A percentile compares a stretch with the other conserved stretches of the same genome.
phyloP scores from a whole-genome alignment of 2,888 invertebrate species.

The Tolmerus cingulatus region DNA sequence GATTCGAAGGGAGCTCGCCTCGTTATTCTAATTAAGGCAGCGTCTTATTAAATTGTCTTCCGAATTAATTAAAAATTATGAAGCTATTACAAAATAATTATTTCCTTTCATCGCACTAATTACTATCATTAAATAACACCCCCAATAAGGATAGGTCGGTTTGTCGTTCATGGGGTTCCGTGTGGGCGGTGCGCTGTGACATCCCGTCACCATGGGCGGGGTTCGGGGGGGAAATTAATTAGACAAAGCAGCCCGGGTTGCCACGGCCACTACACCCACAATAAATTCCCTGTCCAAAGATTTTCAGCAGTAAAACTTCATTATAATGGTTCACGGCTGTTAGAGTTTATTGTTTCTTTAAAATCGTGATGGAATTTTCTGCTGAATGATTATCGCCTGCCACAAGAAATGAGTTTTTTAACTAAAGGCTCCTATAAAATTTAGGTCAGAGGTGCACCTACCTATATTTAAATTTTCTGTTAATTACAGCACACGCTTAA shows the following conservation, averaged over 20 bases:
- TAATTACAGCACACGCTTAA: not conserved
- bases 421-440: not conserved
- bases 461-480: not conserved
- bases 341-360: not conserved
- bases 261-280: constrained; percentile 7
- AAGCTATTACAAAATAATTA: constrained; percentile 51
- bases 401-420: not conserved
- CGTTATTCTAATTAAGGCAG: constrained; percentile 45
- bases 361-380: not conserved
- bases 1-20: not conserved
- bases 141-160: constrained; percentile 27
- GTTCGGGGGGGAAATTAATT: constrained; percentile 10
- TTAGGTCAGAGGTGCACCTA: not conserved
- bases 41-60: constrained; percentile 44
- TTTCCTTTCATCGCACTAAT: constrained; percentile 51
- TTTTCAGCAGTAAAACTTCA: constrained; percentile 20
- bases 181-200: not conserved
- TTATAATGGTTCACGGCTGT: not conserved
- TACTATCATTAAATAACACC: constrained; percentile 48
- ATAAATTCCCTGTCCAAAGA: constrained; percentile 9
- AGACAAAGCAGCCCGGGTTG: constrained; percentile 15
- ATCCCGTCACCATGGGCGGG: not conserved
- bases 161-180: not conserved
- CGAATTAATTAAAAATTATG: constrained; percentile 51
- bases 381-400: not conserved